phyloP scores from a whole-genome alignment of 2,113 vertebrate species.

The Cyphomyrus discorhynchus region DNA sequence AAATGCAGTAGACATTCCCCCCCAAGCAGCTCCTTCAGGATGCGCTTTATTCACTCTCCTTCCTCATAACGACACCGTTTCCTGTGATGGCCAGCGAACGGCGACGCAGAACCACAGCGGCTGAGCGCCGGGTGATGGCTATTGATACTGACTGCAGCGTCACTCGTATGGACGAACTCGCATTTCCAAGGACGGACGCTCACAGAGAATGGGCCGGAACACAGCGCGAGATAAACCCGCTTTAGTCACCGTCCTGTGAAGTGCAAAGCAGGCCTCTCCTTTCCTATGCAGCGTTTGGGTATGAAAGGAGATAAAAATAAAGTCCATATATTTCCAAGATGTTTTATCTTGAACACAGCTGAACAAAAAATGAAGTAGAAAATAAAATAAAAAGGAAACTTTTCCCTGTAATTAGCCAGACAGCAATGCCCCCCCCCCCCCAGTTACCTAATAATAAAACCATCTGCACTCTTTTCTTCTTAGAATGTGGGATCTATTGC shows the following conservation, averaged over 20 bases:
- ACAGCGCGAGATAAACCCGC: neutral
- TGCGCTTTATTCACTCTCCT: neutral
- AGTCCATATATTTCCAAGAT: neutral
- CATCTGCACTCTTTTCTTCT: neutral
- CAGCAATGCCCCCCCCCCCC: neutral
- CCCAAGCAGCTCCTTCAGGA: neutral
- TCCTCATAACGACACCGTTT: neutral
- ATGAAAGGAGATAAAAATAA: conserved; percentile 1
- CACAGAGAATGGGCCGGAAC: neutral
- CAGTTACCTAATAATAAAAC: neutral
- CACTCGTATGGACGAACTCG: neutral
- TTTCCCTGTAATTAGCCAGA: neutral
- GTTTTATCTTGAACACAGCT: neutral
- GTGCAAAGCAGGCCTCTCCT: neutral
- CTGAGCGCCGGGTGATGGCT: neutral
- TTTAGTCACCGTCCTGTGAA: neutral
- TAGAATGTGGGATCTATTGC: neutral
- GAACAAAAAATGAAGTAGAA: neutral
- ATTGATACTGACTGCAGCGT: neutral
- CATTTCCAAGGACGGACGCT: neutral
- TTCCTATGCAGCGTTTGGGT: neutral
- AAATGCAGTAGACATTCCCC: neutral
- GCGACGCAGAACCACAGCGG: neutral
- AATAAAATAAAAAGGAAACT: neutral
- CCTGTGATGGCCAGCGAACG: neutral